Evolutionary conservation across 1,140 invertebrate genomes (phyloP).

Genomic region (Streblospio benedicti): DNA sequence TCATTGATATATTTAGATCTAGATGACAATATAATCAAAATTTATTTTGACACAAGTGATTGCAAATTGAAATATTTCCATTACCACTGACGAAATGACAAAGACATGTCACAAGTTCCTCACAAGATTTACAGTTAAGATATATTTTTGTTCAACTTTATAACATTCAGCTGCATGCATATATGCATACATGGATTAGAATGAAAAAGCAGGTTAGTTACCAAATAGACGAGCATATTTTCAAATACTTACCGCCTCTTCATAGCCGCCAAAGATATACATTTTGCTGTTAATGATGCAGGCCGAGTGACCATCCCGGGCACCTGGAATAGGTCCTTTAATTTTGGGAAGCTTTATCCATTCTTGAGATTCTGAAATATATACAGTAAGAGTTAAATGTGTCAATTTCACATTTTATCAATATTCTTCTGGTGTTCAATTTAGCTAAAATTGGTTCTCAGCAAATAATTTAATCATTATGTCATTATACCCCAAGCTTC

Average conservation of each 20-base stretch:
- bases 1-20: no score
- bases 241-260: conserved; percentile 32
- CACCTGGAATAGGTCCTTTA: conserved; percentile 61
- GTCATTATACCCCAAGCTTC: no score
- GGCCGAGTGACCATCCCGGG: conserved; percentile 81
- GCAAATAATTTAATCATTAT: no score
- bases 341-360: conserved; percentile 63
- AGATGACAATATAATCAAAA: not conserved
- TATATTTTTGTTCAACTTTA: no score
- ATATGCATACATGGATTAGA: no score
- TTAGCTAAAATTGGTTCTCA: no score
- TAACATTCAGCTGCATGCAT: no score
- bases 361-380: conserved; percentile 50
- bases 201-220: no score
- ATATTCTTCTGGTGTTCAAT: no score
- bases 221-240: not conserved
- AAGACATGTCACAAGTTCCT: not conserved
- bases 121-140: no score
- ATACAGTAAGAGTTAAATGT: no score
- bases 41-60: not conserved
- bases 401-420: no score
- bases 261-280: conserved; percentile 81
- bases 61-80: not conserved
- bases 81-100: not conserved
- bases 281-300: conserved; percentile 71